These are phyloP conservation scores for Brachionus sp. DNA, from an alignment of 1,140 invertebrate genomes.

Conservation along the genomic window DNA sequence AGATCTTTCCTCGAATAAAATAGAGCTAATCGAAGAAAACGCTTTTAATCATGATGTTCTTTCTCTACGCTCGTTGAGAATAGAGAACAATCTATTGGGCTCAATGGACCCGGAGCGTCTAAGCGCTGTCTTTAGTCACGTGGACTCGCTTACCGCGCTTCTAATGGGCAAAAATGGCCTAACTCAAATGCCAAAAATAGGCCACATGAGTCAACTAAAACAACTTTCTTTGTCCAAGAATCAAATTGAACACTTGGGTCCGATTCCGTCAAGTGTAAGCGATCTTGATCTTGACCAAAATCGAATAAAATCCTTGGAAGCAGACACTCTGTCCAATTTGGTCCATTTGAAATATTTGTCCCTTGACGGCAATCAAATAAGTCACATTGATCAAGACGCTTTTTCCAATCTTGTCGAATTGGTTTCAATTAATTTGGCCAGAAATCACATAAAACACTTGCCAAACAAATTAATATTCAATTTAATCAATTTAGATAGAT, in stretches of 20 bases:
- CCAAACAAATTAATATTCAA: not conserved
- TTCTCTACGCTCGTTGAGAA: not conserved
- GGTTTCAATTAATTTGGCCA: not conserved
- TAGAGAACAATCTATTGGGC: not conserved
- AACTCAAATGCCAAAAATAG: not conserved
- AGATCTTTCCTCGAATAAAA: not conserved
- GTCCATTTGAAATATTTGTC: slow-evolving; percentile 2
- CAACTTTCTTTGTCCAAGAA: not conserved
- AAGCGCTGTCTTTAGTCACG: not conserved
- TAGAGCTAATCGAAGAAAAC: not conserved
- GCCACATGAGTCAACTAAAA: not conserved
- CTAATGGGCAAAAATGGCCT: not conserved
- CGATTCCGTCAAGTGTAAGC: not conserved
- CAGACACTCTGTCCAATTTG: not conserved
- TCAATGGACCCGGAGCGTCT: not conserved
- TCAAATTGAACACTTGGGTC: not conserved
- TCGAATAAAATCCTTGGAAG: not conserved
- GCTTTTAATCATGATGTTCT: not conserved
- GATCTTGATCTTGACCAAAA: slow-evolving; percentile 7
- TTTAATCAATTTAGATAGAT: not conserved
- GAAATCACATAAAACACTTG: slow-evolving; percentile 25
- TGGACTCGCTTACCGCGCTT: not conserved
- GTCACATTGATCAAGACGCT: not conserved
- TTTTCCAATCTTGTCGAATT: slow-evolving; percentile 5
- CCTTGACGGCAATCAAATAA: slow-evolving; percentile 9